phyloP scores from a whole-genome alignment of 2,888 invertebrate genomes.

The Agonopterix subpropinquella region DNA sequence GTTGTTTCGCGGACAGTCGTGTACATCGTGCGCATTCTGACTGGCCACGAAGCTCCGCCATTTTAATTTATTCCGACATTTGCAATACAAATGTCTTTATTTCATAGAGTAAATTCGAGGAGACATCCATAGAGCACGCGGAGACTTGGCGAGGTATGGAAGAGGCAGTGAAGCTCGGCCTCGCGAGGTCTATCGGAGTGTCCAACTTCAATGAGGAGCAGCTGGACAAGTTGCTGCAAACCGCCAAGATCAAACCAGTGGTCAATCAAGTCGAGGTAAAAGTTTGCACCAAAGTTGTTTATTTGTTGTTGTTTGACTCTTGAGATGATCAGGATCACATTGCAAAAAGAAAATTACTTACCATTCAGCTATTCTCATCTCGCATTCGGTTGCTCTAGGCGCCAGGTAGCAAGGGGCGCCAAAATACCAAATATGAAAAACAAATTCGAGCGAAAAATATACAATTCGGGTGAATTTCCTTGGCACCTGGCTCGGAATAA shows the following conservation, averaged over 20 bases:
- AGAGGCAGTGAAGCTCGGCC: slow-evolving; percentile 77
- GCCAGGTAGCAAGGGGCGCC: too few species aligned
- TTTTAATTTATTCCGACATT: too few species aligned
- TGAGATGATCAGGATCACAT: too few species aligned
- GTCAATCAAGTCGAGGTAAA: slow-evolving; percentile 72
- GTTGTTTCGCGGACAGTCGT: not conserved
- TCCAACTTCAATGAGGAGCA: slow-evolving; percentile 89
- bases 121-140: slow-evolving; percentile 78
- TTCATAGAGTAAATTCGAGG: slow-evolving; percentile 45
- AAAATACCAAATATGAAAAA: too few species aligned
- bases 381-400: too few species aligned
- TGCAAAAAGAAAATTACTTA: too few species aligned
- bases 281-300: too few species aligned
- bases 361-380: too few species aligned
- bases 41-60: not conserved
- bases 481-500: too few species aligned
- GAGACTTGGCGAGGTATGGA: slow-evolving; percentile 89
- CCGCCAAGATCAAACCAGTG: slow-evolving; percentile 76
- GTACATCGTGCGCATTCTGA: not conserved
- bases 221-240: slow-evolving; percentile 75
- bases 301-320: too few species aligned
- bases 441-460: too few species aligned
- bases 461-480: too few species aligned
- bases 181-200: slow-evolving; percentile 83
- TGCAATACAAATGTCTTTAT: not conserved